Evolutionary conservation across 2,113 vertebrate genomes (phyloP).

Genomic region (Cygnus buccinator): DNA sequence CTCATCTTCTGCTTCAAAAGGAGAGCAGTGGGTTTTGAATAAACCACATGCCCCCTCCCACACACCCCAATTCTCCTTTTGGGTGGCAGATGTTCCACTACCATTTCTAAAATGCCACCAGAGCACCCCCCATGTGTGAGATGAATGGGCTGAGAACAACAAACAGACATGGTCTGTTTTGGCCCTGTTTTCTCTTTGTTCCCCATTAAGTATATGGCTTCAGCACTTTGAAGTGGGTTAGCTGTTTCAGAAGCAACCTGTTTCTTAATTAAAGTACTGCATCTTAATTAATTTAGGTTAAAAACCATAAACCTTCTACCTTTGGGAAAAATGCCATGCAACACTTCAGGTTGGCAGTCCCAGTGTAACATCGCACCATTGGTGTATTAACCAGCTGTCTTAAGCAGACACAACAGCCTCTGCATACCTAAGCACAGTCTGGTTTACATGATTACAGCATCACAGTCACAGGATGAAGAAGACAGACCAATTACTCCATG

Average conservation of each 20-base stretch:
- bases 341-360: neutral
- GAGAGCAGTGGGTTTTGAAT: conserved; percentile 6
- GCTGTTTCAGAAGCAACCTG: conserved; percentile 27
- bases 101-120: conserved; percentile 46
- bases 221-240: conserved; percentile 46
- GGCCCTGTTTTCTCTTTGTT: conserved; percentile 46
- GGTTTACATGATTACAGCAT: rapidly evolving
- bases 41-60: neutral
- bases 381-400: neutral
- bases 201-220: neutral
- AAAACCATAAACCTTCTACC: neutral
- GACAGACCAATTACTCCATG: neutral
- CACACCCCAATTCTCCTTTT: neutral
- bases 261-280: conserved; percentile 52
- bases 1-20: conserved; percentile 33
- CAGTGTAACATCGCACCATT: neutral
- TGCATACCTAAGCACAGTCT: neutral
- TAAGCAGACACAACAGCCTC: neutral
- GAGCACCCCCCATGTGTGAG: neutral
- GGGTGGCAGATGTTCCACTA: conserved; percentile 53
- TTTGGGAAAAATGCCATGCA: neutral
- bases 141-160: conserved; percentile 34
- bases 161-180: neutral
- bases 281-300: conserved; percentile 44
- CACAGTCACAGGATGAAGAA: neutral